These are phyloP conservation scores for Griposia aprilina DNA, from an alignment of 2,888 invertebrate genomes.

Conservation along the genomic window DNA sequence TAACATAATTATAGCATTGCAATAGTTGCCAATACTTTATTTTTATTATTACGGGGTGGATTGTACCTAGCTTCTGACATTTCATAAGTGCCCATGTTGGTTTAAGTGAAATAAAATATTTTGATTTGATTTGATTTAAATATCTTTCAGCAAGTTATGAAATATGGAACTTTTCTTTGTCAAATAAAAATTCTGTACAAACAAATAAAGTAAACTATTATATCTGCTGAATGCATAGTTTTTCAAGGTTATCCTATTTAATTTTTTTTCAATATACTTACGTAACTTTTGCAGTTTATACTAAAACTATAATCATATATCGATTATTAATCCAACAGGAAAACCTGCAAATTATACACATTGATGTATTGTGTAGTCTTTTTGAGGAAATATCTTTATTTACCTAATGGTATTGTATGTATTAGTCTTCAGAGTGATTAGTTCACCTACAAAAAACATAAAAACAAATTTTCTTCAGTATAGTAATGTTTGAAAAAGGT, in stretches of 20 bases:
- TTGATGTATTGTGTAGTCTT: constrained; percentile 16
- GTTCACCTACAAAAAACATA: neutral
- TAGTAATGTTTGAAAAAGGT: neutral
- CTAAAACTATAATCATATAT: constrained; percentile 4
- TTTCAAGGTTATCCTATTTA: neutral
- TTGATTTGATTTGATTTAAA: too few relatives aligned
- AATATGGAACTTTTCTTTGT: neutral
- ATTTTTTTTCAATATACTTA: neutral
- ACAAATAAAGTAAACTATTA: neutral
- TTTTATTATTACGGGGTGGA: constrained; percentile 16
- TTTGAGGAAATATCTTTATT: constrained; percentile 49
- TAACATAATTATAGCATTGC: constrained; percentile 16
- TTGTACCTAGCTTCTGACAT: too few relatives aligned
- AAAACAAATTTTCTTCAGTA: neutral
- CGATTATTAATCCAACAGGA: constrained; percentile 41
- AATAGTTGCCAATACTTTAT: constrained; percentile 14
- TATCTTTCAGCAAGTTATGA: constrained; percentile 29
- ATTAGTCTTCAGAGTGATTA: neutral
- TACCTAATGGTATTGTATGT: neutral
- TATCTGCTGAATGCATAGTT: neutral
- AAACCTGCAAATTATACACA: constrained; percentile 27
- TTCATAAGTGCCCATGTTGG: too few relatives aligned
- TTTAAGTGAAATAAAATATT: too few relatives aligned
- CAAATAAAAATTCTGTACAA: neutral
- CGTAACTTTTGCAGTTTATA: neutral